These are phyloP conservation scores for Trissolcus basalis DNA, from an alignment of 1,140 invertebrate species.

Conservation along the genomic window DNA sequence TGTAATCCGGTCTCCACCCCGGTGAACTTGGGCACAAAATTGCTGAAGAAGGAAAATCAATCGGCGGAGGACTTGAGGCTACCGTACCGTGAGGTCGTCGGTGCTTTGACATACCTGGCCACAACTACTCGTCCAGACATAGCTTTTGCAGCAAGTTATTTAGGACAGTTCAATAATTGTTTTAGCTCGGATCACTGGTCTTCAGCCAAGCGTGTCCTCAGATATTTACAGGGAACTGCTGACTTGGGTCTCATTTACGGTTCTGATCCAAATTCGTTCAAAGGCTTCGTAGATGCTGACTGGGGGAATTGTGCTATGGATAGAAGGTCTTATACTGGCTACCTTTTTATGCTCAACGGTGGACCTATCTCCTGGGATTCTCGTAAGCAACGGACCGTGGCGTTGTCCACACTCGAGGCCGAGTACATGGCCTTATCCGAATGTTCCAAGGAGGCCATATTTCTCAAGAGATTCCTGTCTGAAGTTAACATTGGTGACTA, in stretches of 20 bases:
- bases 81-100: slow-evolving; percentile 5
- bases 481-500: too few relatives aligned
- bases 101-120: slow-evolving; percentile 5
- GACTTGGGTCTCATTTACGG: not conserved
- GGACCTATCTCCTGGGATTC: not conserved
- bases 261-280: not conserved
- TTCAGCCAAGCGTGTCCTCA: not conserved
- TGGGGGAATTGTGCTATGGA: not conserved
- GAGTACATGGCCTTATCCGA: too few relatives aligned
- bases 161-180: slow-evolving; percentile 15
- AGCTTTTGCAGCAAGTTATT: slow-evolving; percentile 1
- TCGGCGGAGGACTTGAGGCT: not conserved
- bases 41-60: not conserved
- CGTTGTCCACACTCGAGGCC: not conserved
- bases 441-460: too few relatives aligned
- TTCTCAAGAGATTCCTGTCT: too few relatives aligned
- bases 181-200: slow-evolving; percentile 3
- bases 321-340: not conserved
- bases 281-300: not conserved
- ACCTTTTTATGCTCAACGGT: not conserved
- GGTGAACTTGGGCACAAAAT: not conserved
- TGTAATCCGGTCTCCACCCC: slow-evolving; percentile 6
- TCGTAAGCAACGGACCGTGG: not conserved
- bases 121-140: slow-evolving; percentile 1
- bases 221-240: not conserved